Evolutionary conservation across 2,888 invertebrate species (phyloP), one percentile per base, ranked within the genome.

Genomic region (Cyclophora albipunctata): DNA sequence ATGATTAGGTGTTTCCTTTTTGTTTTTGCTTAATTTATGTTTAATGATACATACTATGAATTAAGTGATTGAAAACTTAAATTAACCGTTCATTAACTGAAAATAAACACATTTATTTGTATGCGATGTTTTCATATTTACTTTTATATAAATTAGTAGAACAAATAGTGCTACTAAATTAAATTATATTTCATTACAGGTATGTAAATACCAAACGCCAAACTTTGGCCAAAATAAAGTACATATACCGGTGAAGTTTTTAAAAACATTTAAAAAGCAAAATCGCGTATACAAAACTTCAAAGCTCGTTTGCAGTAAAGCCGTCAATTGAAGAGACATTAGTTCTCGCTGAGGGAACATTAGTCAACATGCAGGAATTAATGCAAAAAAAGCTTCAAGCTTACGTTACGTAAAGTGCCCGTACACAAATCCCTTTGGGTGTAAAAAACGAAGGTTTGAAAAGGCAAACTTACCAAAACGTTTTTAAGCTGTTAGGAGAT

Each of bases 401-500:
- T 64, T 59, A 60, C 60, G 63, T 66, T 64, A 63, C 61, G 59
- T 63, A 72, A 64, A 67, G 66, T 64, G 63, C 63, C 64, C 63
- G 67, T 68, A 71, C 62, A 70, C 66, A 75, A 76, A 77, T 75
- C 72, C 72, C 66, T 67, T 66, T 59, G 63, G 69, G 66, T 66
- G 65, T 68, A 75, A 78, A 78, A 79, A 78, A 72, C 70, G 72
- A 71, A 73, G 72, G 71, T 74, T 75, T 72, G 63, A 60, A 72
- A 74, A 71, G 64, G 67, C 69, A 69, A 78, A 75, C 66, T 78
- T 72, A 73, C 71, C 68, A 58, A 71, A 72, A 65, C 68, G 77
- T 73, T 78, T 78, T 81, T 76, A 81, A 77, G 76, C 76, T 73
- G 69, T 73, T 72, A 72, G 57, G 64, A 80, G 75, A 77, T 79